Evolutionary conservation across 2,113 vertebrate species (phyloP), one percentile per base, ranked within the genome.

Genomic region (Bettongia penicillata): DNA sequence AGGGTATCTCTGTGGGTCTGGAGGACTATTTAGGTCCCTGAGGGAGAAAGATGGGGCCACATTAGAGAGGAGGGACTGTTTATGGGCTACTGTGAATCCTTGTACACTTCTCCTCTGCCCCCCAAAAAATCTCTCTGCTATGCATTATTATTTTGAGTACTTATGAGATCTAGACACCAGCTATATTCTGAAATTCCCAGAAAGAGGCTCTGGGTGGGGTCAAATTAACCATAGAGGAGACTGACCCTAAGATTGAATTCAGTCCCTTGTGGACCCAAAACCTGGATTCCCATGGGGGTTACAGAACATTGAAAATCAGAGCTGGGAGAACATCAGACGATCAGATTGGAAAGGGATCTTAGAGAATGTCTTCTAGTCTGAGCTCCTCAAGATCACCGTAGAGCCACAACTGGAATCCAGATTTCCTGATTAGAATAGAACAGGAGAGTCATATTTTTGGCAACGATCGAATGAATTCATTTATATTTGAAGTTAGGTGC

Each of bases 71-170:
- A 68, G 10, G 12, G 57, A 61, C 57, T 61, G 2, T 61, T 61
- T 37, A 68, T 68, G 16, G 61, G 61, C 0, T 68, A 37, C 61
- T 19, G 31, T 37, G 61, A 68, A 12, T 57, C 25, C 55, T n/a
- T 37, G 1, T 16, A 37, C 3, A 1, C 12, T 0, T 4, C 31
- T 4, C 10, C 57, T 12, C 3, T 14, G 31, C 52, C 19, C 12
- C 51, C 51, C 51, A 8, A 28, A 61, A 61, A 28, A 28, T 28
- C 28, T 22, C 14, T 77, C 14, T n/a, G 1, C 16, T 43, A 23
- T 43, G 19, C n/a, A 43, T 77, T n/a, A n/a, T n/a, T 77, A n/a
- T 5, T 77, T n/a, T 84, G 6, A 43, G 68, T 84, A 43, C 37
- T 43, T 43, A 43, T 43, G n/a, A 43, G 16, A 84, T 22, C n/a